A percentile compares a stretch with the other conserved stretches of the same genome.
phyloP scores from a whole-genome alignment of 2,888 invertebrate species.

The Alviniconcha strummeri region DNA sequence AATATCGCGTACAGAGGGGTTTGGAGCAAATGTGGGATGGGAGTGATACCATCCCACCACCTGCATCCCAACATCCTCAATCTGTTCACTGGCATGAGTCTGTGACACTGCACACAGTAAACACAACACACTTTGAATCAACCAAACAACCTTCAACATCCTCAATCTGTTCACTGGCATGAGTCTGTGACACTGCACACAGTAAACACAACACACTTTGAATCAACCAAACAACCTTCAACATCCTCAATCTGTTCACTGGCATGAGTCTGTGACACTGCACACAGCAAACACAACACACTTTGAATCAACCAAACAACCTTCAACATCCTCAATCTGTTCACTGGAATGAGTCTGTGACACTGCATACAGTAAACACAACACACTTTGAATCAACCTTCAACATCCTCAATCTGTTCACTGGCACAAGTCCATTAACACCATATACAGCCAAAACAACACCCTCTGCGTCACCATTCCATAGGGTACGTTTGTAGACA shows the following conservation, averaged over 20 bases:
- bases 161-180: conserved; percentile 78
- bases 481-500: no score
- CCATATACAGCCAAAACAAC: no score
- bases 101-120: conserved; percentile 76
- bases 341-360: conserved; percentile 81
- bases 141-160: no score
- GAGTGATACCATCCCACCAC: conserved; percentile 87
- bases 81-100: conserved; percentile 78
- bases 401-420: no score
- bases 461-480: no score
- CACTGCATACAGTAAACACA: conserved; percentile 68
- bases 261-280: conserved; percentile 80
- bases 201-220: not conserved
- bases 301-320: no score
- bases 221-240: no score
- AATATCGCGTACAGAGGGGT: conserved; percentile 83
- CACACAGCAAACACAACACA: not conserved
- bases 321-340: conserved; percentile 75
- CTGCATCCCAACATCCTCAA: conserved; percentile 75
- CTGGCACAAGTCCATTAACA: no score
- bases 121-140: not conserved
- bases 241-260: conserved; percentile 77
- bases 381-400: no score
- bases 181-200: conserved; percentile 78
- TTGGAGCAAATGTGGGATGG: conserved; percentile 82